phyloP scores from a whole-genome alignment of 2,888 invertebrate species.

The Apeira syringaria region DNA sequence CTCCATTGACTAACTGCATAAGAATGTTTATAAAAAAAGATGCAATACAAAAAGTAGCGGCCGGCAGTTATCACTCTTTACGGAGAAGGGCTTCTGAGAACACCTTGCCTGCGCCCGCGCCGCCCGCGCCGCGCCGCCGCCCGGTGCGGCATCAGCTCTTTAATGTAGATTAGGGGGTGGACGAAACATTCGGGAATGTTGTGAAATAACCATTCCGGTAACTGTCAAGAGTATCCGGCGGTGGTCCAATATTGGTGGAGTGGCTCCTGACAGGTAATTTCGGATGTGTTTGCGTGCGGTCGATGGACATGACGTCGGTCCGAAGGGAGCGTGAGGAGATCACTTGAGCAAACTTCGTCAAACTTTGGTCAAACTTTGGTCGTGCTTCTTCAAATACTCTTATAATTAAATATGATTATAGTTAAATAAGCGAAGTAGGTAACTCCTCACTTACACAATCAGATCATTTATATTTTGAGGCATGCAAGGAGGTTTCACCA shows the following conservation, averaged over 20 bases:
- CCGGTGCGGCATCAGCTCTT: conserved; percentile 5
- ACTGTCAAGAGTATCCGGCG: conserved; percentile 12
- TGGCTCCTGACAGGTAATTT: conserved; percentile 12
- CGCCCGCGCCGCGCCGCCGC: not conserved
- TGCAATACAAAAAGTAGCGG: conserved; percentile 14
- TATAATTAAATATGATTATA: no score
- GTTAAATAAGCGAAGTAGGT: no score
- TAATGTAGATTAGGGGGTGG: conserved; percentile 18
- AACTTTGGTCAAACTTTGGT: no score
- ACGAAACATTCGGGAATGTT: conserved; percentile 22
- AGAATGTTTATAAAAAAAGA: conserved; percentile 31
- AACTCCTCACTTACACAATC: no score
- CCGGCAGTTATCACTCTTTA: conserved; percentile 16
- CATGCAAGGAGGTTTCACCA: no score
- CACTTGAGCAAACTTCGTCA: no score
- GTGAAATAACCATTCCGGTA: conserved; percentile 18
- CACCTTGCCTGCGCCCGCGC: not conserved
- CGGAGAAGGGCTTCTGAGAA: conserved; percentile 15
- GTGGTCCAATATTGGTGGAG: not conserved
- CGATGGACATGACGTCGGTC: no score
- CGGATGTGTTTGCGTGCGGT: no score
- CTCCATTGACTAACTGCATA: conserved; percentile 36
- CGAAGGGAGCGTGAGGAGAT: no score
- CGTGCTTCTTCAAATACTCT: no score
- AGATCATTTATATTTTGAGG: no score